Evolutionary conservation across 2,888 invertebrate genomes (phyloP).

Genomic region (Lasioglossum calceatum): DNA sequence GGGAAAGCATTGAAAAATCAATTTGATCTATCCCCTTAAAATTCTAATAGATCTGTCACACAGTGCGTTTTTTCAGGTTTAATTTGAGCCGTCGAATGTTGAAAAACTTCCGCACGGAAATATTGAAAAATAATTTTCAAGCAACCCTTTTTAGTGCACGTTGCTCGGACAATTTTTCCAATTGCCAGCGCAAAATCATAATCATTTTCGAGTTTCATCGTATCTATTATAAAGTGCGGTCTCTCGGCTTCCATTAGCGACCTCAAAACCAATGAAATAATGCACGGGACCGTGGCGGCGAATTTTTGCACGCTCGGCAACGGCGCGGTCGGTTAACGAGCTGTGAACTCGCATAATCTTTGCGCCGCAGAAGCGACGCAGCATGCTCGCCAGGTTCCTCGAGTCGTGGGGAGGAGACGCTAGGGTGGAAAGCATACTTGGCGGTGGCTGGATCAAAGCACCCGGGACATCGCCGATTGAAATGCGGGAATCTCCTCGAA

Average conservation of each 20-base stretch:
- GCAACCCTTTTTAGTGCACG: background rate
- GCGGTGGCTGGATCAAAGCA: constrained; percentile 25
- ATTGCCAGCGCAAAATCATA: background rate
- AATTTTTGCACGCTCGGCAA: constrained; percentile 7
- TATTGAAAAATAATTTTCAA: no score
- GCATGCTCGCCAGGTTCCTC: background rate
- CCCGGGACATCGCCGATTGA: constrained; percentile 22
- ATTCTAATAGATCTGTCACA: background rate
- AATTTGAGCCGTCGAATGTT: background rate
- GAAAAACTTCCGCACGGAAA: no score
- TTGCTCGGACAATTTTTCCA: background rate
- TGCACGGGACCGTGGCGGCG: background rate
- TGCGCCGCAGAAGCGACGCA: constrained; percentile 19
- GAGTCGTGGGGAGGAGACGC: background rate
- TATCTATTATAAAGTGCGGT: background rate
- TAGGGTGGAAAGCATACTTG: constrained; percentile 15
- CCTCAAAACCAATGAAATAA: background rate
- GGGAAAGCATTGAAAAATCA: no score
- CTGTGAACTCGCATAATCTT: constrained; percentile 47
- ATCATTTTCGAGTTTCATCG: background rate
- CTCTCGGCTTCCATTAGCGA: background rate
- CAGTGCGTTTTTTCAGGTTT: background rate
- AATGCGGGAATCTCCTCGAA: constrained; percentile 30
- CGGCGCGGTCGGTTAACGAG: constrained; percentile 36
- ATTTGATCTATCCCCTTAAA: no score